Percentiles rank a stretch among this genome's conserved stretches.
These are phyloP conservation scores for Hypsopygia costalis DNA, from an alignment of 2,888 invertebrate species.

Conservation along the genomic window DNA sequence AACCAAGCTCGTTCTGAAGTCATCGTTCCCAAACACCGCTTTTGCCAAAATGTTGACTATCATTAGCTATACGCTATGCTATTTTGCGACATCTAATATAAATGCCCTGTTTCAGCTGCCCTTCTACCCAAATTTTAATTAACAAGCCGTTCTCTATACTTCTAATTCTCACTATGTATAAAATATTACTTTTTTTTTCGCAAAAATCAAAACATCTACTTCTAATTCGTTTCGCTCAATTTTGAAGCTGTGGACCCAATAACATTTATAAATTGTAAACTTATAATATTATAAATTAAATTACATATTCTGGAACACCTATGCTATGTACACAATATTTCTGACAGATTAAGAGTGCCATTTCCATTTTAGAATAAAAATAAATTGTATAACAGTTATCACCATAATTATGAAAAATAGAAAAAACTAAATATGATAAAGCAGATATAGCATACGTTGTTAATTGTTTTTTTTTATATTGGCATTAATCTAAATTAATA, in stretches of 20 bases:
- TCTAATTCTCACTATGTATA: constrained; percentile 10
- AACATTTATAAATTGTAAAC: constrained; percentile 21
- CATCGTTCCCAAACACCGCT: too few relatives aligned
- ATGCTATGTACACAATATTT: neutral
- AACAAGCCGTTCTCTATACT: constrained; percentile 4
- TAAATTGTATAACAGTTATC: too few relatives aligned
- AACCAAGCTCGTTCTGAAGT: neutral
- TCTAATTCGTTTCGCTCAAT: constrained; percentile 66
- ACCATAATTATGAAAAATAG: too few relatives aligned
- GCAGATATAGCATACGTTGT: too few relatives aligned
- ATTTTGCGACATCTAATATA: constrained; percentile 6
- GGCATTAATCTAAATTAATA: too few relatives aligned
- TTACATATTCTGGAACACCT: neutral
- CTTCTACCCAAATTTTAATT: constrained; percentile 7
- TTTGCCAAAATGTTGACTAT: neutral
- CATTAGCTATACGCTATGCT: neutral
- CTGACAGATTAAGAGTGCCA: too few relatives aligned
- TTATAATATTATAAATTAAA: constrained; percentile 12
- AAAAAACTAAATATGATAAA: too few relatives aligned
- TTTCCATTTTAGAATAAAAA: too few relatives aligned
- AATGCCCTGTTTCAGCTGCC: constrained; percentile 22
- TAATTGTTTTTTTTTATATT: too few relatives aligned
- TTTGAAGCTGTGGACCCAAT: constrained; percentile 67
- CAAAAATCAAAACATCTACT: constrained; percentile 31
- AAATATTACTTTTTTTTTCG: constrained; percentile 12